Percentiles rank a stretch among this genome's conserved stretches.
Conservation (phyloP, 2,888 invertebrate genomes). For the Hydrotaea cyrtoneurina region DNA sequence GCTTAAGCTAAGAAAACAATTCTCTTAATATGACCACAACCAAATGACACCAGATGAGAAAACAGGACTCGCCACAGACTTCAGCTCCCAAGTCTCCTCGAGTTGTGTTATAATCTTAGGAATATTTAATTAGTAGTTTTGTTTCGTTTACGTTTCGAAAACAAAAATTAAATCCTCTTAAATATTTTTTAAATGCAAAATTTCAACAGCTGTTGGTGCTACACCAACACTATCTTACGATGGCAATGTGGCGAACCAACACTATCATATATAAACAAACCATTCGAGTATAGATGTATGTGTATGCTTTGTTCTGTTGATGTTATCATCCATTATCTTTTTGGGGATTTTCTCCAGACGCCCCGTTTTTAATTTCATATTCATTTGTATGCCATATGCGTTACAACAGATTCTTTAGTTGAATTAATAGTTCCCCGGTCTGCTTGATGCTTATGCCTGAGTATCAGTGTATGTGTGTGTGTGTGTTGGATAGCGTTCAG, state of each 20-base stretch:
- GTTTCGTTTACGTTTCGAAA: background rate
- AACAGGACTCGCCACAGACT: no score
- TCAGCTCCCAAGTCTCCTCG: no score
- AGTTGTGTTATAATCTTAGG: no score
- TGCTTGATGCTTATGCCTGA: slow-evolving; percentile 8
- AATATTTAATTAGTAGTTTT: no score
- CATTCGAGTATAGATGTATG: no score
- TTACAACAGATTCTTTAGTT: slow-evolving; percentile 21
- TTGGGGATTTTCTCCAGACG: background rate
- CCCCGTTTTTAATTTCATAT: slow-evolving; percentile 42
- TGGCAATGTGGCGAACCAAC: background rate
- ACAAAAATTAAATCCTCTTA: slow-evolving; percentile 7
- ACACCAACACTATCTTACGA: background rate
- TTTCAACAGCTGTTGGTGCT: background rate
- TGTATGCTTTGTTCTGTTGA: background rate
- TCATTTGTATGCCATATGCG: slow-evolving; percentile 36
- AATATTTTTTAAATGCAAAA: background rate
- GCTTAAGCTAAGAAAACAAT: no score
- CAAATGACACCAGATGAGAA: no score
- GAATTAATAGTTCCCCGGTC: slow-evolving; percentile 27
- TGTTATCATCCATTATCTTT: slow-evolving; percentile 9
- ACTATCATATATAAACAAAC: no score
- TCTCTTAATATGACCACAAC: no score
- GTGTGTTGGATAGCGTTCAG: no score
- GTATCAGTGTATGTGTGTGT: slow-evolving; percentile 52